Base-by-base conservation (phyloP, 2,113 vertebrate genomes). In the Blennius ocellaris region DNA sequence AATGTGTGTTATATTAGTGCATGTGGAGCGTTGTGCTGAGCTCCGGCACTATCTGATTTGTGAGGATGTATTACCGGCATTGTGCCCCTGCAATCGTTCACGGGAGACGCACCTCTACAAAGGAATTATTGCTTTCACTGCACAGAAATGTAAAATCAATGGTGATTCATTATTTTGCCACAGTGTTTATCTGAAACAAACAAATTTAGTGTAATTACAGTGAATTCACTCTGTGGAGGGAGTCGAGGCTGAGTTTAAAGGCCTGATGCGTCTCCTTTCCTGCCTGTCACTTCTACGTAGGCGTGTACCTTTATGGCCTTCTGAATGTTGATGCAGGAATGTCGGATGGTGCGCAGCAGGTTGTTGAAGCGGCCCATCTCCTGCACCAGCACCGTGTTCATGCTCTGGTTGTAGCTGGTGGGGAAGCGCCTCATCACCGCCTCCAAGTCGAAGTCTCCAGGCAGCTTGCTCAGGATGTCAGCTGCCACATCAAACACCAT, bases 351-450 rank as follows among this genome's bases (percentile, higher is more conserved):
- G 45, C 82, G 45, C 62, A 97, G 75, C 67, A 97, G 66, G 73
- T 93, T 95, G 85, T 97, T 98, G 84, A 97, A 98, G 60, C 95
- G 93, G 0, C 96, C 96, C 96, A 97, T 97, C 87, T 97, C 96
- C 61, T 97, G 96, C 59, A 95, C 94, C 49, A 97, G 93, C 8
- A 96, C 96, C 0, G 96, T 97, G 84, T 97, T 97, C 96, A 97
- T 96, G 90, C 96, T 98, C 87, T 97, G 94, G 8, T 88, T 92
- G 67, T 97, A 97, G 37, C 92, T 93, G 15, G 95, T 97, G 6
- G 96, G 96, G 8, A 93, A 97, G 67, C 78, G 92, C 69, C 91
- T 91, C 94, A 95, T 95, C 0, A 92, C 93, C 2, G 93, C 87
- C 82, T 97, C 95, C 1, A 89, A 83, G 55, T 96, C 94, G 8